Conservation (phyloP, 2,888 invertebrate species). For the Calameuta idolon region DNA sequence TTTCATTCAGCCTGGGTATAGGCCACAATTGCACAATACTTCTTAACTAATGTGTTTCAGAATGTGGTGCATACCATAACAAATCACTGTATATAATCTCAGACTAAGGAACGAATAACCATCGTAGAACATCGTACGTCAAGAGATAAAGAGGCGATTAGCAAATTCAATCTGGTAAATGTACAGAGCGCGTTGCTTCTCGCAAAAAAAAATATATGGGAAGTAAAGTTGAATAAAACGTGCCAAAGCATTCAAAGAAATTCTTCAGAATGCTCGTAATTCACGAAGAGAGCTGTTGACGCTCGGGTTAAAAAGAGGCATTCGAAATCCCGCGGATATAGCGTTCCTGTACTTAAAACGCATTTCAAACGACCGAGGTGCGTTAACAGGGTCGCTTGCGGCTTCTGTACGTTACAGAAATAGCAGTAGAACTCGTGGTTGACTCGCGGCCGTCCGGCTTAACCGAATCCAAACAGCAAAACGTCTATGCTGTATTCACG, state of each 20-base stretch:
- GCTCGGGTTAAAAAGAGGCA: neutral
- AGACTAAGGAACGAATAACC: neutral
- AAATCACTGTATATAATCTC: neutral
- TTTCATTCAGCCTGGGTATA: neutral
- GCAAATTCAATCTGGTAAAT: neutral
- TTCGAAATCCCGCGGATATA: no score
- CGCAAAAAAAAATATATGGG: neutral
- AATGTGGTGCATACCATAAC: neutral
- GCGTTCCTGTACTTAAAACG: no score
- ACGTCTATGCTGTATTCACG: neutral
- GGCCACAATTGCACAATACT: neutral
- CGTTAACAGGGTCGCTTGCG: slow-evolving; percentile 26
- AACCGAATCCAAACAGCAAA: slow-evolving; percentile 40
- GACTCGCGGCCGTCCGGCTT: slow-evolving; percentile 32
- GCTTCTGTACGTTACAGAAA: slow-evolving; percentile 43
- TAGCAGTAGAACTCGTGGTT: slow-evolving; percentile 43
- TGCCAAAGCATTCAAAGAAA: neutral
- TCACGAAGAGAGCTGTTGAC: neutral
- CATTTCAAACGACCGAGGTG: no score
- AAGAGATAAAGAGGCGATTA: neutral
- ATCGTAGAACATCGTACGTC: neutral
- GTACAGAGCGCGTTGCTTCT: neutral
- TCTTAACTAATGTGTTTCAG: neutral
- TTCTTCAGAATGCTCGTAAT: neutral
- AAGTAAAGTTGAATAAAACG: neutral